Conservation (phyloP, 53 echinoderm and acorn worm genomes). For the Holothuria leucospilota region DNA sequence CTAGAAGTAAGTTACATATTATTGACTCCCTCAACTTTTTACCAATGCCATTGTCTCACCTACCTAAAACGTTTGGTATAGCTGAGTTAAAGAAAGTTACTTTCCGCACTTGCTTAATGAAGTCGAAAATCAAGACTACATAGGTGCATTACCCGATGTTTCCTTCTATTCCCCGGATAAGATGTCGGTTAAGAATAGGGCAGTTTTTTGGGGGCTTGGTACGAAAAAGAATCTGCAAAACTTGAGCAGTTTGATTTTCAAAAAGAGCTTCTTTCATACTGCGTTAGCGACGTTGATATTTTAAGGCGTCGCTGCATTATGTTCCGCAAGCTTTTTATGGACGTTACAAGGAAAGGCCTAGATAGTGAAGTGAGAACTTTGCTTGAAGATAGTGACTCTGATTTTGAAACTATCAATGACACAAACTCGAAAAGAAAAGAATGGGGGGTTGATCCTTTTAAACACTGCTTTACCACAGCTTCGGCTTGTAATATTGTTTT, state of each 20-base stretch:
- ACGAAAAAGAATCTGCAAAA: slow-evolving; percentile 1
- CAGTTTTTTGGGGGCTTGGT: slow-evolving; percentile 17
- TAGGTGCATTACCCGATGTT: slow-evolving; percentile 11
- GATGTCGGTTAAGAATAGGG: slow-evolving; percentile 2
- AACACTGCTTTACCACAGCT: slow-evolving; percentile 63
- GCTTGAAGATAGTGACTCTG: too few relatives aligned
- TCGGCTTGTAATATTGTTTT: slow-evolving; percentile 49
- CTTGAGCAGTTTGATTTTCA: slow-evolving; percentile 33
- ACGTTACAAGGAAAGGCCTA: background rate
- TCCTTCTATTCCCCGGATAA: slow-evolving; percentile 2
- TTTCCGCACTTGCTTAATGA: background rate
- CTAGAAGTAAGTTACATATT: background rate
- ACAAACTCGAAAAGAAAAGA: too few relatives aligned
- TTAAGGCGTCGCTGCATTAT: slow-evolving; percentile 23
- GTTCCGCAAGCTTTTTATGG: slow-evolving; percentile 32
- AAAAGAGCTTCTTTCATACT: slow-evolving; percentile 31
- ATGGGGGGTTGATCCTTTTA: slow-evolving; percentile 66
- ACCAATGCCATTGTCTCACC: too few relatives aligned
- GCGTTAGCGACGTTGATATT: slow-evolving; percentile 50
- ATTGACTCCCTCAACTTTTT: slow-evolving; percentile 41
- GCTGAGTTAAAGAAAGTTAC: too few relatives aligned
- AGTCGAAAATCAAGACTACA: background rate
- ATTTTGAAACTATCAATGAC: too few relatives aligned
- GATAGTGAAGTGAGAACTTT: background rate
- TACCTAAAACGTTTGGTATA: too few relatives aligned